Percentiles rank a stretch among this genome's conserved stretches.
Conservation (phyloP, 2,888 invertebrate genomes). For the Pomacea canaliculata region DNA sequence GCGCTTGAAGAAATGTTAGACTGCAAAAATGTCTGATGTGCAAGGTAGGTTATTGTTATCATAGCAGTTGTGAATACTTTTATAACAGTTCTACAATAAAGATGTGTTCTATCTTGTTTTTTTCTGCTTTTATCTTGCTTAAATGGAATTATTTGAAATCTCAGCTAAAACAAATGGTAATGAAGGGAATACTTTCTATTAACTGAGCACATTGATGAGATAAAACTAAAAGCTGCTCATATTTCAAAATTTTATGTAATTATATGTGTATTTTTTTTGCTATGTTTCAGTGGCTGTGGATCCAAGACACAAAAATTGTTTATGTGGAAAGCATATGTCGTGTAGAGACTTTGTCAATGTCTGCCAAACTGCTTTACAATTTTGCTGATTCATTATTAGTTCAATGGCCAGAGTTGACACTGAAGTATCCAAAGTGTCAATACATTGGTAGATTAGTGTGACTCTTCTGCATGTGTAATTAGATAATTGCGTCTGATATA, state of each 20-base stretch:
- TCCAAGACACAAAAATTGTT: conserved; percentile 80
- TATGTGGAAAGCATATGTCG: conserved; percentile 97
- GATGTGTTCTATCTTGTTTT: too few species aligned
- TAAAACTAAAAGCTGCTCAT: background rate
- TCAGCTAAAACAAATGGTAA: background rate
- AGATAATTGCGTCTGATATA: too few species aligned
- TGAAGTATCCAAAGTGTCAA: conserved; percentile 78
- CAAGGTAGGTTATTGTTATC: background rate
- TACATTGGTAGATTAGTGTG: conserved; percentile 81
- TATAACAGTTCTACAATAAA: background rate
- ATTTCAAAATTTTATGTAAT: background rate
- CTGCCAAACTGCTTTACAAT: conserved; percentile 87
- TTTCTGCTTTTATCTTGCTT: too few species aligned
- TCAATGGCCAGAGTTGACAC: conserved; percentile 88
- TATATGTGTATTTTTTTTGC: background rate
- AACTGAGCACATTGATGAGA: background rate
- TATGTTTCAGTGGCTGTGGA: conserved; percentile 70
- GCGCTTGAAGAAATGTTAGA: too few species aligned
- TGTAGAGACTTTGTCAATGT: conserved; percentile 88
- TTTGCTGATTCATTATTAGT: conserved; percentile 87
- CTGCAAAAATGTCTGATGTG: too few species aligned
- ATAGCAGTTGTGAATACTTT: background rate
- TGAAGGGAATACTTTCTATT: background rate
- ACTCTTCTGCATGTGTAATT: background rate
- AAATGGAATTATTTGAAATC: too few species aligned